Conservation (phyloP, 2,113 vertebrate genomes). For the Sakesphorus luctuosus region DNA sequence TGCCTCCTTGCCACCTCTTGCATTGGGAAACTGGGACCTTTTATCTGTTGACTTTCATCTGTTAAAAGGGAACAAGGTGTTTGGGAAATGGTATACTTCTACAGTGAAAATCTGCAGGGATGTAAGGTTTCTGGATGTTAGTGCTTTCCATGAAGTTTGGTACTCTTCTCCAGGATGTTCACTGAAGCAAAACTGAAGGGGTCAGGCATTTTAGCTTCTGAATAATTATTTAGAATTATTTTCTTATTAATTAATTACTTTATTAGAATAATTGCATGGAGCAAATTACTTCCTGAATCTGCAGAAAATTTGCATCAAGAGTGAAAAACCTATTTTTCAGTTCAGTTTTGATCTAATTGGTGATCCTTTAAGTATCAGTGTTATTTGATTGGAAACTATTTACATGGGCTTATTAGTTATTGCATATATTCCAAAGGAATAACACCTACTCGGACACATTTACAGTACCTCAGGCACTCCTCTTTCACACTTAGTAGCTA, state of each 20-base stretch:
- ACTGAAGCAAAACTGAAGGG: not conserved
- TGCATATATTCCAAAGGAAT: not conserved
- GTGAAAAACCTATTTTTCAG: not conserved
- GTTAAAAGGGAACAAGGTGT: not conserved
- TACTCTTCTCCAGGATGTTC: not conserved
- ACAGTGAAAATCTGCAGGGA: not conserved
- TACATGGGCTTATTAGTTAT: not conserved
- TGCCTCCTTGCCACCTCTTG: conserved; percentile 11
- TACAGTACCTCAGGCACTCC: not conserved
- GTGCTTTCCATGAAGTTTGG: not conserved
- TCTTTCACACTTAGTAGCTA: not conserved
- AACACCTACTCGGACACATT: rapidly evolving
- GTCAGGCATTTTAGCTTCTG: not conserved
- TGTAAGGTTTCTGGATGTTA: not conserved
- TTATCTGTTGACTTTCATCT: conserved; percentile 12
- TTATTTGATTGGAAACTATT: not conserved
- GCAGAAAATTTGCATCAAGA: not conserved
- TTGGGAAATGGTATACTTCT: not conserved
- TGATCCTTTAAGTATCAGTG: not conserved
- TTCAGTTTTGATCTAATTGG: not conserved
- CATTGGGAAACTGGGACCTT: not conserved
- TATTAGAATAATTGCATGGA: not conserved
- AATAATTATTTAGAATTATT: not conserved
- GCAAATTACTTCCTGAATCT: not conserved
- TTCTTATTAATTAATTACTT: not conserved